Percentiles rank a stretch among this genome's conserved stretches.
Evolutionary conservation across 1,140 invertebrate genomes (phyloP).

Genomic region (Drosophila sucinea): DNA sequence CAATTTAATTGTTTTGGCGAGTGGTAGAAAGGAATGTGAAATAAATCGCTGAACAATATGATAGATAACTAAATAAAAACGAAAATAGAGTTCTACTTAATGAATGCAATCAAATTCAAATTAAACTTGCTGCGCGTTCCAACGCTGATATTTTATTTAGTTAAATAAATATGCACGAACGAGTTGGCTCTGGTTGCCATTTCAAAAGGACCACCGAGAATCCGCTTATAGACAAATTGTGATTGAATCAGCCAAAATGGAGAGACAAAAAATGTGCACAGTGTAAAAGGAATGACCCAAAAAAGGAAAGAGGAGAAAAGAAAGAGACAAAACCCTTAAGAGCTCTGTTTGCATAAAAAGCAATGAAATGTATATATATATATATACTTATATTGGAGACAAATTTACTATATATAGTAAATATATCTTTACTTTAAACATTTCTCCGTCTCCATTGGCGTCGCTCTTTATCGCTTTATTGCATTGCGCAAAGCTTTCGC

Average conservation of each 20-base stretch:
- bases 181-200: slow-evolving; percentile 26
- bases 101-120: slow-evolving; percentile 58
- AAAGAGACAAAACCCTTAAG: slow-evolving; percentile 1
- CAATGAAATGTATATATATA: slow-evolving; percentile 1
- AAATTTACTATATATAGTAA: slow-evolving; percentile 1
- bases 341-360: slow-evolving; percentile 7
- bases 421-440: slow-evolving; percentile 1
- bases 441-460: slow-evolving; percentile 25
- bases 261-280: slow-evolving; percentile 24
- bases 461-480: slow-evolving; percentile 32
- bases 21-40: not conserved
- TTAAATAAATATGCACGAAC: slow-evolving; percentile 25
- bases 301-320: slow-evolving; percentile 8
- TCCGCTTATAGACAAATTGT: slow-evolving; percentile 36
- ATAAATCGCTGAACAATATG: not conserved
- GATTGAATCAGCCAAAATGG: slow-evolving; percentile 28
- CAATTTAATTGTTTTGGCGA: not conserved
- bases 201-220: slow-evolving; percentile 47
- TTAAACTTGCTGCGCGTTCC: slow-evolving; percentile 37
- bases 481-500: slow-evolving; percentile 65
- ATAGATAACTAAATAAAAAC: slow-evolving; percentile 41
- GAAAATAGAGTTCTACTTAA: slow-evolving; percentile 52
- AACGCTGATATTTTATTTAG: slow-evolving; percentile 14
- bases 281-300: slow-evolving; percentile 21
- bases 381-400: not conserved